These are phyloP conservation scores for Elegia similella DNA, from an alignment of 2,888 invertebrate species.

Conservation along the genomic window DNA sequence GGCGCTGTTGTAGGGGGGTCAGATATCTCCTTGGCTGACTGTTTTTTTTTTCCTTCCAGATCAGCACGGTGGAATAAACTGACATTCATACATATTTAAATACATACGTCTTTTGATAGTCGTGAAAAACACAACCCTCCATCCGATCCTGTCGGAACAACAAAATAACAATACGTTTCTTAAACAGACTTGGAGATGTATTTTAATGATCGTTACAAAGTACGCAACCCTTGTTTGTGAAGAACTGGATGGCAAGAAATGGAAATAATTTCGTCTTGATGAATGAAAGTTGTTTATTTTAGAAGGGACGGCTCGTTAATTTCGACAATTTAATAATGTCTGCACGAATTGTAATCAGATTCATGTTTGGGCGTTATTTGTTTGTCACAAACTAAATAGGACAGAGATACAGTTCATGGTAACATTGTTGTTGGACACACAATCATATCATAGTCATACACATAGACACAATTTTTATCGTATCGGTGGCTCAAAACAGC, in stretches of 20 bases:
- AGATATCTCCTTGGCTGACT: no score
- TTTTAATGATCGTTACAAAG: constrained; percentile 4
- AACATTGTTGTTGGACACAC: no score
- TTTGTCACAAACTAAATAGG: neutral
- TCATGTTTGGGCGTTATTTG: constrained; percentile 14
- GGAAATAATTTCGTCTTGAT: constrained; percentile 33
- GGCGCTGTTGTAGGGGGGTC: no score
- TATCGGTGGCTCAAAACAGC: no score
- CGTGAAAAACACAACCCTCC: no score
- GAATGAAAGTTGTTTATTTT: constrained; percentile 36
- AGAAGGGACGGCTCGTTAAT: constrained; percentile 30
- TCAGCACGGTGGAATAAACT: no score
- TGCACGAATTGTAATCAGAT: constrained; percentile 18
- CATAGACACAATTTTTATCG: no score
- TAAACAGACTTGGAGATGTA: constrained; percentile 5
- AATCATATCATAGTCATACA: no score
- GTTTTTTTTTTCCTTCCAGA: no score
- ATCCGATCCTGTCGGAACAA: neutral
- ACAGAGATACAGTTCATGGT: neutral
- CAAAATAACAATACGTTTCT: neutral
- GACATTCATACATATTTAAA: no score
- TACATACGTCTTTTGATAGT: no score
- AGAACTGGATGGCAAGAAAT: constrained; percentile 31
- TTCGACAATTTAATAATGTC: constrained; percentile 32
- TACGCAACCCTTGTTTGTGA: constrained; percentile 4